Conservation (phyloP, 2,888 invertebrate species). For the Eilema sororculum region DNA sequence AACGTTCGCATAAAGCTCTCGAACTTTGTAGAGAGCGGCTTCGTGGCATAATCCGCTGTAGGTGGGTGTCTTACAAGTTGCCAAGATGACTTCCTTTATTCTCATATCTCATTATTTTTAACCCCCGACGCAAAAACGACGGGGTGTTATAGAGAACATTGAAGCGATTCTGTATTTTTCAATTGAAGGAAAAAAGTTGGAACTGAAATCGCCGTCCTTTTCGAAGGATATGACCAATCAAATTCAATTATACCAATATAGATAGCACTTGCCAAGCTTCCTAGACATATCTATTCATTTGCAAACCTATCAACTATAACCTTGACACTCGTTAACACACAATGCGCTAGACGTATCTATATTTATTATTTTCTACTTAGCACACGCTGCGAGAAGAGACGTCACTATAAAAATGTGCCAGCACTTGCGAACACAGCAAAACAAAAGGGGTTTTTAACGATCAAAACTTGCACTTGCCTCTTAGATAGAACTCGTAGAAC, state of each 20-base stretch:
- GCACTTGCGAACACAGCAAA: background rate
- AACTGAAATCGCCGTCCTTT: too few species aligned
- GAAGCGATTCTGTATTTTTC: background rate
- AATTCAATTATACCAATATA: constrained; percentile 2
- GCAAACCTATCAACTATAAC: constrained; percentile 21
- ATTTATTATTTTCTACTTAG: constrained; percentile 10
- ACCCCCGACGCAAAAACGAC: too few species aligned
- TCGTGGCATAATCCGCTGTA: background rate
- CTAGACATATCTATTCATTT: constrained; percentile 9
- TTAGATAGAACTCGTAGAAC: background rate
- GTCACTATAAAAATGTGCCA: background rate
- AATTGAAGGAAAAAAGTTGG: too few species aligned
- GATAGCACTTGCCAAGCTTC: background rate
- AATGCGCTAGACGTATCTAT: constrained; percentile 20
- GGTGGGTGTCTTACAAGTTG: background rate
- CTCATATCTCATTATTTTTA: background rate
- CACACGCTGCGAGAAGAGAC: constrained; percentile 3
- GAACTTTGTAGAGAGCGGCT: background rate
- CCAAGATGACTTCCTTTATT: background rate
- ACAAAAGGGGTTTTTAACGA: background rate
- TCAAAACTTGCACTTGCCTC: background rate
- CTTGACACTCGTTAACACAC: constrained; percentile 38
- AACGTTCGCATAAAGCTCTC: background rate
- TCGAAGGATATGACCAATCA: background rate
- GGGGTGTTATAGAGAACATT: too few species aligned